Evolutionary conservation across 37 sponge, comb jelly and placozoan species (phyloP).

Genomic region (Halichondria panicea): DNA sequence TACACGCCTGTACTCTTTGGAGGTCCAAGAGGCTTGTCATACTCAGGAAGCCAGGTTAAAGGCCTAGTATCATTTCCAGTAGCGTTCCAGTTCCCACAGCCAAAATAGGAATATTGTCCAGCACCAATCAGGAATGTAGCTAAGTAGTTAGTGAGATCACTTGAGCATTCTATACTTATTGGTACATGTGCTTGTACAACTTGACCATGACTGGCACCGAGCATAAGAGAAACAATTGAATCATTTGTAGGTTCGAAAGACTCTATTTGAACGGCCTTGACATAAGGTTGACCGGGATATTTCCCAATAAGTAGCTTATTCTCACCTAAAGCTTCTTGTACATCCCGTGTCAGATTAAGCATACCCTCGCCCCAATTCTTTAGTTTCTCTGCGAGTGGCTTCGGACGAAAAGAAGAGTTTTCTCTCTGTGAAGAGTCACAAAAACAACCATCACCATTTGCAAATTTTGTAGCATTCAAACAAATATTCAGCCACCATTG

Average conservation of each 20-base stretch:
- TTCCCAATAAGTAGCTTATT: slow-evolving; percentile 34
- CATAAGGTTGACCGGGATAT: slow-evolving; percentile 24
- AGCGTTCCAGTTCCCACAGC: slow-evolving; percentile 38
- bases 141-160: slow-evolving; percentile 33
- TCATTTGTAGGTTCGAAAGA: slow-evolving; percentile 27
- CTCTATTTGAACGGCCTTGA: slow-evolving; percentile 54
- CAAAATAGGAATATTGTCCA: slow-evolving; percentile 35
- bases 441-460: slow-evolving; percentile 54
- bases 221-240: slow-evolving; percentile 18
- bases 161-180: neutral
- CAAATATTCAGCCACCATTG: slow-evolving; percentile 30
- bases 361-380: slow-evolving; percentile 33
- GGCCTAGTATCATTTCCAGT: slow-evolving; percentile 15
- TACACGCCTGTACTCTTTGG: slow-evolving; percentile 38
- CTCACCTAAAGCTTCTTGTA: slow-evolving; percentile 27
- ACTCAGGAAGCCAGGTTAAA: slow-evolving; percentile 20
- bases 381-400: neutral
- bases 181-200: slow-evolving; percentile 53
- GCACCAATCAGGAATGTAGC: slow-evolving; percentile 64
- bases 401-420: slow-evolving; percentile 2
- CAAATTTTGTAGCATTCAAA: slow-evolving; percentile 37
- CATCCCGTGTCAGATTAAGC: slow-evolving; percentile 27
- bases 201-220: slow-evolving; percentile 10
- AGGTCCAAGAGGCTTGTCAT: slow-evolving; percentile 54
- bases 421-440: slow-evolving; percentile 43